A percentile compares a stretch with the other conserved stretches of the same genome.
Evolutionary conservation across 1,140 invertebrate genomes (phyloP).

Genomic region (Hormaphis cornu): DNA sequence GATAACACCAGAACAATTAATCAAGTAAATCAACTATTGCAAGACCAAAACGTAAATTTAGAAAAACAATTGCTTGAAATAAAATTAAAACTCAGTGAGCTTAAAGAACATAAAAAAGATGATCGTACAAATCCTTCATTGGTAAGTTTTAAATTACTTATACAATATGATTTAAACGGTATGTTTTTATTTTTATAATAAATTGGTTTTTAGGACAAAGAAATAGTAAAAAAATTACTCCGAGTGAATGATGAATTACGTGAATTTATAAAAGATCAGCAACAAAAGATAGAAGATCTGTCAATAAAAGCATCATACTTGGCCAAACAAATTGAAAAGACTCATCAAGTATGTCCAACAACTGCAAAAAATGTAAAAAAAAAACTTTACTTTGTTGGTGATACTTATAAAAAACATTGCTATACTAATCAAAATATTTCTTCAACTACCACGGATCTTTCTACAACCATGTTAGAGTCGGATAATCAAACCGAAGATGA

Average conservation of each 20-base stretch:
- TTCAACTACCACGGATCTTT: conserved; percentile 12
- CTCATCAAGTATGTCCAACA: background rate
- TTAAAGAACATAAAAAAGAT: background rate
- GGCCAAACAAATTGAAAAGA: conserved; percentile 8
- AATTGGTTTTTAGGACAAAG: background rate
- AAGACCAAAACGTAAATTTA: background rate
- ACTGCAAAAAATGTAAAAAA: background rate
- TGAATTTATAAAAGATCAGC: background rate
- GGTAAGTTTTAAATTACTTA: background rate
- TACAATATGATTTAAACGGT: background rate
- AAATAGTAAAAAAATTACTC: conserved; percentile 2
- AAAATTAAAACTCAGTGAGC: background rate
- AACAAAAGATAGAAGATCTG: conserved; percentile 6
- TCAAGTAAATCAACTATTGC: background rate
- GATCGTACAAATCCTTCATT: background rate
- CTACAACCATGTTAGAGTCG: background rate
- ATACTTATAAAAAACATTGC: background rate
- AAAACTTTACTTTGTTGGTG: background rate
- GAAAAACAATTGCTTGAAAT: background rate
- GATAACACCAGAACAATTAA: background rate
- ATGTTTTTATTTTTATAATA: background rate
- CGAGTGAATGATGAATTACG: conserved; percentile 1
- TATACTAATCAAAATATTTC: background rate
- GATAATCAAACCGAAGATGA: conserved; percentile 27
- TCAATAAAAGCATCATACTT: background rate